phyloP scores from a whole-genome alignment of 1,140 invertebrate genomes.

The Bombus ignitus region DNA sequence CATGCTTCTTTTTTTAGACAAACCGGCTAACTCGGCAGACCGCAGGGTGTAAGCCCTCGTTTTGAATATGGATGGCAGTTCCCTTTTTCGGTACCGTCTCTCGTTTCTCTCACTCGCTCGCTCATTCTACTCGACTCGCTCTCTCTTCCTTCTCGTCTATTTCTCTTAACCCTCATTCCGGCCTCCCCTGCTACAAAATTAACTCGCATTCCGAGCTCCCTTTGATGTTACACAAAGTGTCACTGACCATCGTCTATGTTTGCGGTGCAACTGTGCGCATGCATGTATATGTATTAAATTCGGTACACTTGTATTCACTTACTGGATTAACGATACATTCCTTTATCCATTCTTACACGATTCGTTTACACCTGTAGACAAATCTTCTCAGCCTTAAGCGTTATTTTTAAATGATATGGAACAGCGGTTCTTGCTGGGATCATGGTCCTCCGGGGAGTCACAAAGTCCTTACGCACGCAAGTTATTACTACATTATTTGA shows the following conservation, averaged over 20 bases:
- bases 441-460: too few species aligned
- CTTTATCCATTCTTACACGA: not conserved
- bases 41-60: constrained; percentile 43
- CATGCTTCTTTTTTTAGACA: constrained; percentile 22
- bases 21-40: constrained; percentile 29
- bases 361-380: not conserved
- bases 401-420: not conserved
- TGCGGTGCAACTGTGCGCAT: not conserved
- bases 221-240: constrained; percentile 48
- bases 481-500: too few species aligned
- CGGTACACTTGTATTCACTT: not conserved
- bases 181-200: constrained; percentile 27
- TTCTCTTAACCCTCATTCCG: constrained; percentile 35
- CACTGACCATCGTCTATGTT: constrained; percentile 14
- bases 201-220: constrained; percentile 43
- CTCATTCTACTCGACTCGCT: not conserved
- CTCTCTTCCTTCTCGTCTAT: not conserved
- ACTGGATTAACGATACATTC: constrained; percentile 10
- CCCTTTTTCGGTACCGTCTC: constrained; percentile 23
- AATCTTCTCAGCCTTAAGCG: not conserved
- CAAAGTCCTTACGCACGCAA: too few species aligned
- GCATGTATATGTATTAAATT: not conserved
- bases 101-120: not conserved
- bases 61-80: constrained; percentile 58
- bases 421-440: not conserved